Evolutionary conservation across 2,888 invertebrate species (phyloP).

Genomic region (Drosophila mettleri): DNA sequence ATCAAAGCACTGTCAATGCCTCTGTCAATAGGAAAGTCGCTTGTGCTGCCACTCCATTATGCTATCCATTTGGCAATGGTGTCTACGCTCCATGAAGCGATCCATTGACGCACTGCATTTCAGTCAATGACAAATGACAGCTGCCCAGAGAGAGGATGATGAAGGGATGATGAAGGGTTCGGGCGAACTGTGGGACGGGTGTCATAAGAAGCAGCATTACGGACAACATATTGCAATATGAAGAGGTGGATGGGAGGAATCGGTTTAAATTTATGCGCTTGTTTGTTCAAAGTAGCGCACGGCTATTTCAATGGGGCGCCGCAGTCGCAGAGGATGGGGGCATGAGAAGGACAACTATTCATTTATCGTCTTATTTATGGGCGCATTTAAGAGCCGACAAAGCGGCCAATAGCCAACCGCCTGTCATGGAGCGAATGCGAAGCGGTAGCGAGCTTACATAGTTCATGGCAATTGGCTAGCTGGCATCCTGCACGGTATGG

Average conservation of each 20-base stretch:
- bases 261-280: constrained; percentile 70
- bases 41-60: constrained; percentile 19
- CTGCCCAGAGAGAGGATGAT: not conserved
- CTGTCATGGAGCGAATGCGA: constrained; percentile 28
- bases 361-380: constrained; percentile 76
- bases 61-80: constrained; percentile 13
- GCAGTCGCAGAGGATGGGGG: not conserved
- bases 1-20: constrained; percentile 43
- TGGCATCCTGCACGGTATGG: constrained; percentile 27
- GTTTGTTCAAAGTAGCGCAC: constrained; percentile 61
- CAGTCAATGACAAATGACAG: constrained; percentile 60
- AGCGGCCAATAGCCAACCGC: constrained; percentile 57
- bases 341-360: constrained; percentile 54
- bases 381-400: constrained; percentile 63
- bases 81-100: constrained; percentile 9
- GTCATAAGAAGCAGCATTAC: constrained; percentile 58
- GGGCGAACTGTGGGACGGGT: not conserved
- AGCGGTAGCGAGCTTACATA: constrained; percentile 22
- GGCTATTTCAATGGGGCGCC: constrained; percentile 30
- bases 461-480: constrained; percentile 56
- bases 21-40: constrained; percentile 16
- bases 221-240: constrained; percentile 49
- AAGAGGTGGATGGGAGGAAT: not conserved
- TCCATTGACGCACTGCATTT: constrained; percentile 55
- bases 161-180: not conserved